Conservation (phyloP, 2,113 vertebrate genomes). For the Centropristis striata region DNA sequence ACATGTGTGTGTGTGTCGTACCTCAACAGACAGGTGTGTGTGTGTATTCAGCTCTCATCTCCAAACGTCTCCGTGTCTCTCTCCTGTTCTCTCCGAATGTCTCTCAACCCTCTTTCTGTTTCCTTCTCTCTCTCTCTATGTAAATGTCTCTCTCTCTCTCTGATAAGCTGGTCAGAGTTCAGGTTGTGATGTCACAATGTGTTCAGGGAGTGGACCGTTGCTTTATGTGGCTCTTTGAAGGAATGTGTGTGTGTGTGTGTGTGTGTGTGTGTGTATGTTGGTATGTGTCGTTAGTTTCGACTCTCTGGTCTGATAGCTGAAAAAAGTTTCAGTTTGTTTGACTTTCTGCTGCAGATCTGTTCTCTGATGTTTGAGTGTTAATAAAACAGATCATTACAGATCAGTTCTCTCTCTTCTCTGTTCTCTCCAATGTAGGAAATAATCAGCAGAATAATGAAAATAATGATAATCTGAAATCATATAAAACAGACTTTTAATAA, state of each 20-base stretch:
- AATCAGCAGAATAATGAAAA: no score
- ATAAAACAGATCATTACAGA: no score
- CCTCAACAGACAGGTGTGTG: conserved; percentile 42
- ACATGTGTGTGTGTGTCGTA: conserved; percentile 38
- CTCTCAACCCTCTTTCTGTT: background rate
- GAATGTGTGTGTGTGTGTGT: conserved; percentile 28
- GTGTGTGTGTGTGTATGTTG: background rate
- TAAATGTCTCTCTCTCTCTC: background rate
- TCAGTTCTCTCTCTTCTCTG: no score
- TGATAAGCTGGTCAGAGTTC: conserved; percentile 75
- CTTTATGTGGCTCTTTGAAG: conserved; percentile 22
- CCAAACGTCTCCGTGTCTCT: background rate
- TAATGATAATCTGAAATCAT: no score
- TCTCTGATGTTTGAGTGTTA: no score
- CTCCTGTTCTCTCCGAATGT: conserved; percentile 11
- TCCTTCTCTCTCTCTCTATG: background rate
- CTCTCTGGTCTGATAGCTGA: no score
- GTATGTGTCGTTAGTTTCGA: no score
- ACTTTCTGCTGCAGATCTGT: no score
- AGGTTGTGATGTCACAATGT: conserved; percentile 54
- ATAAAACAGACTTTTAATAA: no score
- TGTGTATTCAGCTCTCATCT: conserved; percentile 39
- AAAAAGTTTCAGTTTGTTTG: no score
- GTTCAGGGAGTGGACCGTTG: conserved; percentile 57
- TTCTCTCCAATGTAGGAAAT: no score